Conservation (phyloP, 1,140 invertebrate species). For the Tetraneura akinire region DNA sequence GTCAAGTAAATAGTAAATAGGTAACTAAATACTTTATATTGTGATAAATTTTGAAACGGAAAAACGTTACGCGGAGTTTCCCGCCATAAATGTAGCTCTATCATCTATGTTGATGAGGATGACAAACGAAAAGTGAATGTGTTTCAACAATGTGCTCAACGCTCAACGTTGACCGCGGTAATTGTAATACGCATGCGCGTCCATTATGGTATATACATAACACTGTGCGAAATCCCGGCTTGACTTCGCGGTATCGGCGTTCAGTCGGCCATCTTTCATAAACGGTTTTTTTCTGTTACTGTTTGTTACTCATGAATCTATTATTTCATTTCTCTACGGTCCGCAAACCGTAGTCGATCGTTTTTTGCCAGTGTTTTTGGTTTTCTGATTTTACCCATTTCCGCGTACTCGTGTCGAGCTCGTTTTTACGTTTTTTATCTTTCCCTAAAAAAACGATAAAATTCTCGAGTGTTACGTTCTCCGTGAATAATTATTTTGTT, state of each 20-base stretch:
- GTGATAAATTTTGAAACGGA: too few relatives aligned
- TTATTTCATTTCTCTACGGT: neutral
- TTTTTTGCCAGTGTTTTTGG: neutral
- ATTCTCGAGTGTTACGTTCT: too few relatives aligned
- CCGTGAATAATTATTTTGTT: too few relatives aligned
- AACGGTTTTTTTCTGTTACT: constrained; percentile 14
- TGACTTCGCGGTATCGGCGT: too few relatives aligned
- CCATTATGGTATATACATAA: neutral
- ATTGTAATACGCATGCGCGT: neutral
- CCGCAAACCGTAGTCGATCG: too few relatives aligned
- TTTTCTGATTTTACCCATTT: neutral
- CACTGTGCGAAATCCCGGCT: constrained; percentile 20
- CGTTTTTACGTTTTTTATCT: neutral
- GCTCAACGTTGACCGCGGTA: neutral
- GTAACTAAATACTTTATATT: too few relatives aligned
- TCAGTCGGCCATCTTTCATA: constrained; percentile 25
- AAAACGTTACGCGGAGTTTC: neutral
- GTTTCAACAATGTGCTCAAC: neutral
- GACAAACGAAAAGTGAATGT: constrained; percentile 19
- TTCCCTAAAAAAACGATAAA: too few relatives aligned
- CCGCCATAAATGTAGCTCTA: constrained; percentile 16
- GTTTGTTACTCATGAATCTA: neutral
- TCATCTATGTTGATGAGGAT: too few relatives aligned
- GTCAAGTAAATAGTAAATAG: too few relatives aligned
- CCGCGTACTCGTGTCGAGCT: neutral